phyloP scores from a whole-genome alignment of 23 tunicate genomes.

The Phallusia fumigata region DNA sequence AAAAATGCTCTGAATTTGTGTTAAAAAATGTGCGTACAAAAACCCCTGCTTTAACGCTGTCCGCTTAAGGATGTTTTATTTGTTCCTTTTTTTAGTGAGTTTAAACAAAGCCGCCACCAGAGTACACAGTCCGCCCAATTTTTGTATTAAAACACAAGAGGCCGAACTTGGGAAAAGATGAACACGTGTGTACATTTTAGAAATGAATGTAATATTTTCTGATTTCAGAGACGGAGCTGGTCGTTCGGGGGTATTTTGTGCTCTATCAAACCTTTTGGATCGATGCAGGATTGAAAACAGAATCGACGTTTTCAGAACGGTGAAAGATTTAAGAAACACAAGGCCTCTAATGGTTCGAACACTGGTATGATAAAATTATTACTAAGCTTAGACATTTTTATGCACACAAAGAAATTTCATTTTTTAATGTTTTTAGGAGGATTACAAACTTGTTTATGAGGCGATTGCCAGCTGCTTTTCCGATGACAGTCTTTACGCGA shows the following conservation, averaged over 20 bases:
- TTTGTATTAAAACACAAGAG: too few species aligned
- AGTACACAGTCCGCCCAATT: too few species aligned
- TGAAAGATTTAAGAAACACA: not conserved
- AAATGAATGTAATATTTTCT: too few species aligned
- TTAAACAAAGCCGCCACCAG: too few species aligned
- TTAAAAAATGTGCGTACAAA: too few species aligned
- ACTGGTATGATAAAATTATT: not conserved
- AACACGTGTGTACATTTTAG: too few species aligned
- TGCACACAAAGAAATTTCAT: not conserved
- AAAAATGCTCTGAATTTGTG: too few species aligned
- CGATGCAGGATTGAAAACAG: not conserved
- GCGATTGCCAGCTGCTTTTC: not conserved
- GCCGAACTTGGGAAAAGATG: too few species aligned
- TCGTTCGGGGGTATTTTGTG: conserved; percentile 1
- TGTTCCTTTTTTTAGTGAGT: too few species aligned
- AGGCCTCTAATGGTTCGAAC: not conserved
- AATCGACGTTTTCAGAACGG: not conserved
- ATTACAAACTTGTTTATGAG: not conserved
- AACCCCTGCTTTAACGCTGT: too few species aligned
- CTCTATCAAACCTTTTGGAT: not conserved
- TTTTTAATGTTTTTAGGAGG: not conserved
- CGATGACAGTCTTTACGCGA: not conserved
- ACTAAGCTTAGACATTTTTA: not conserved
- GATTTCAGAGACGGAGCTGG: not conserved
- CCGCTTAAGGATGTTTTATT: too few species aligned